Evolutionary conservation across 2,888 invertebrate genomes (phyloP).

Genomic region (Drosophila percnosoma): DNA sequence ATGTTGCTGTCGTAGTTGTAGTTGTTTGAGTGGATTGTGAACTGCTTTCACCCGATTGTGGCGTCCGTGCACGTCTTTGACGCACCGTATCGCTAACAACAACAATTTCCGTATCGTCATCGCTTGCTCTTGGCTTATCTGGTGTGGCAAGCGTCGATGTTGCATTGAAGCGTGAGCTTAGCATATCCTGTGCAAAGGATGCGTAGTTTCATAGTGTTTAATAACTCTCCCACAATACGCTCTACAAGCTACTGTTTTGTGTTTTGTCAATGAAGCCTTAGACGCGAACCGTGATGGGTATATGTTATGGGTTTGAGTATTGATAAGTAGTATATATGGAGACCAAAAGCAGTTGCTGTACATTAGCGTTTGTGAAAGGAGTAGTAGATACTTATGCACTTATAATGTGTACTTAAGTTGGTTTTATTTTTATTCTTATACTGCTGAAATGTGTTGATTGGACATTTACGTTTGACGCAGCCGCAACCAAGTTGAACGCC

Average conservation of each 20-base stretch:
- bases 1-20: conserved; percentile 10
- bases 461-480: conserved; percentile 52
- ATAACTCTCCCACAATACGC: conserved; percentile 17
- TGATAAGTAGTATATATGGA: conserved; percentile 14
- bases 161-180: conserved; percentile 72
- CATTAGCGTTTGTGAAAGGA: conserved; percentile 58
- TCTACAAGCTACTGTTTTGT: conserved; percentile 9
- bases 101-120: conserved; percentile 87
- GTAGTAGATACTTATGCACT: conserved; percentile 39
- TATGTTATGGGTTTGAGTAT: conserved; percentile 16
- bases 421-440: conserved; percentile 19
- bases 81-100: conserved; percentile 88
- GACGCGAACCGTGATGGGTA: background rate
- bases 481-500: conserved; percentile 70
- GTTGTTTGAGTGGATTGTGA: conserved; percentile 12
- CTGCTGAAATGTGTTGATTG: conserved; percentile 45
- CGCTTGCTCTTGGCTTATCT: conserved; percentile 23
- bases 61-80: conserved; percentile 85
- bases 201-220: conserved; percentile 50
- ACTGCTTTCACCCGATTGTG: conserved; percentile 74
- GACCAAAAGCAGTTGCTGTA: conserved; percentile 55
- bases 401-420: conserved; percentile 1
- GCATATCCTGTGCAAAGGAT: conserved; percentile 69
- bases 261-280: conserved; percentile 10
- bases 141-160: conserved; percentile 55